phyloP scores from a whole-genome alignment of 2,113 vertebrate species.

The Oryctolagus cuniculus region DNA sequence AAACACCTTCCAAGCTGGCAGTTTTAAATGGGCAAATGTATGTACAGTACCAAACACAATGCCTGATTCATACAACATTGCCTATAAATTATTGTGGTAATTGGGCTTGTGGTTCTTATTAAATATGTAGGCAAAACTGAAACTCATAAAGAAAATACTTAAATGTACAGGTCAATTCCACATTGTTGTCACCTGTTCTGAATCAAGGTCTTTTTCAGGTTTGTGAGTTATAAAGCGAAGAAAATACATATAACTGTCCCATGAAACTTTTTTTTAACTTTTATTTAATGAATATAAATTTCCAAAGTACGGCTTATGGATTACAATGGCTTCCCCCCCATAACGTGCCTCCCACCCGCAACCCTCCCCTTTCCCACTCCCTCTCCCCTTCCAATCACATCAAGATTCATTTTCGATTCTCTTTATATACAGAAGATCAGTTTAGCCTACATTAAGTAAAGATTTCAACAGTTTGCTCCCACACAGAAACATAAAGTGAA shows the following conservation, averaged over 20 bases:
- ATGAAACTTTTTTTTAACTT: too few species aligned
- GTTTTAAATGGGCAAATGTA: constrained; percentile 1
- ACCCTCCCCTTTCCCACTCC: too few species aligned
- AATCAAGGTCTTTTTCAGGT: constrained; percentile 10
- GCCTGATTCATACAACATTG: not conserved
- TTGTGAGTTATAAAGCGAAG: not conserved
- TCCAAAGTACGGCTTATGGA: too few species aligned
- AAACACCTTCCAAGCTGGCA: not conserved
- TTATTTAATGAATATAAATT: too few species aligned
- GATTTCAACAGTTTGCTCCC: too few species aligned
- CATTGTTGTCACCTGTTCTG: not conserved
- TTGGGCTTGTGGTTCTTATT: constrained; percentile 21
- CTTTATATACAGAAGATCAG: too few species aligned
- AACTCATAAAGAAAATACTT: constrained; percentile 45
- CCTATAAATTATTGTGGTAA: constrained; percentile 26
- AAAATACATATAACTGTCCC: not conserved
- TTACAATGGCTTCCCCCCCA: too few species aligned
- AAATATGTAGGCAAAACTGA: constrained; percentile 30
- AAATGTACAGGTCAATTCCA: constrained; percentile 47
- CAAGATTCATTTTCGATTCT: too few species aligned
- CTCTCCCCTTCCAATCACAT: too few species aligned
- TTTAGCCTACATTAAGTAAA: too few species aligned
- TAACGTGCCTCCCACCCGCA: too few species aligned
- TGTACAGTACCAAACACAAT: not conserved
- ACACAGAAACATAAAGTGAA: too few species aligned